Conservation (phyloP, 2,797 vertebrate genomes). For the Lycodopsis pacificus region DNA sequence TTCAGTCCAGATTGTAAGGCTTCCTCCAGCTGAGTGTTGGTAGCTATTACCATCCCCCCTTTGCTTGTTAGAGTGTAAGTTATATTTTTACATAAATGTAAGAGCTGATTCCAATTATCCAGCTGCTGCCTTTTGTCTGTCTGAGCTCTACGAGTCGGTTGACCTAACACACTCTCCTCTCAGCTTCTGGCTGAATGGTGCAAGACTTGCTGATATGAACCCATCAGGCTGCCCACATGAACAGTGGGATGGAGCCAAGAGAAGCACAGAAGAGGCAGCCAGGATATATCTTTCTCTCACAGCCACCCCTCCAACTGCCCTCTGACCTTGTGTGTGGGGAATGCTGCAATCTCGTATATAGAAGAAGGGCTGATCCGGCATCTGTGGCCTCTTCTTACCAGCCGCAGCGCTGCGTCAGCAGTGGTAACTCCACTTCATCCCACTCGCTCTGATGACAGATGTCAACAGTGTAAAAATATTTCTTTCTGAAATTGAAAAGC, state of each 20-base stretch:
- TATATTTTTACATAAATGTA: constrained; percentile 43
- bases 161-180: constrained; percentile 57
- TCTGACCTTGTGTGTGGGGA: constrained; percentile 49
- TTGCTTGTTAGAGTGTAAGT: constrained; percentile 37
- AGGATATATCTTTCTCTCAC: constrained; percentile 58
- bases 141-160: constrained; percentile 31
- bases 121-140: constrained; percentile 28
- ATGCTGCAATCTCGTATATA: constrained; percentile 53
- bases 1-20: constrained; percentile 25
- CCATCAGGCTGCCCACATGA: constrained; percentile 61
- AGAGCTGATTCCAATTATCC: constrained; percentile 42
- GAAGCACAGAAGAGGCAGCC: constrained; percentile 49
- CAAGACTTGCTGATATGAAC: constrained; percentile 59
- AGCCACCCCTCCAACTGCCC: constrained; percentile 49
- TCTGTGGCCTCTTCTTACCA: constrained; percentile 47
- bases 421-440: constrained; percentile 54
- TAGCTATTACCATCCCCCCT: constrained; percentile 25
- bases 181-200: constrained; percentile 53
- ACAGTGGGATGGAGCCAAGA: constrained; percentile 55
- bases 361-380: constrained; percentile 64
- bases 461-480: constrained; percentile 55
- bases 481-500: constrained; percentile 50
- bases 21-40: constrained; percentile 30
- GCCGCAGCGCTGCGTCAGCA: constrained; percentile 66
- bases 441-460: constrained; percentile 64